Evolutionary conservation across 2,113 vertebrate species (phyloP).

Genomic region (Athene cunicularia): DNA sequence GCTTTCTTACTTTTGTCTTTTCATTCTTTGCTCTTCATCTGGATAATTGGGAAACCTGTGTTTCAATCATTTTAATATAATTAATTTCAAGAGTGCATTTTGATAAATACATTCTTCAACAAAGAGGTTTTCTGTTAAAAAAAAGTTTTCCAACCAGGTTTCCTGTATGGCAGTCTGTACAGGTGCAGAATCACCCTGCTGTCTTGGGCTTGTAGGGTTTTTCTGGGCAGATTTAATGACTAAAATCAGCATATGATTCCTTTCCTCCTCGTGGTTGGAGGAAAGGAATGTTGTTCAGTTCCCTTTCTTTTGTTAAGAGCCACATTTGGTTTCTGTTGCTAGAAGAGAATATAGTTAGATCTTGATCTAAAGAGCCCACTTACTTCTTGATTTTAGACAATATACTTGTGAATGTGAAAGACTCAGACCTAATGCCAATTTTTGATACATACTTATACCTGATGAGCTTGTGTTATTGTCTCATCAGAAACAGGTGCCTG

Average conservation of each 20-base stretch:
- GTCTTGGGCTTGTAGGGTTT: not conserved
- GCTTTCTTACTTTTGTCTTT: not conserved
- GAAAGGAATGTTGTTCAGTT: not conserved
- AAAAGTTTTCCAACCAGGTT: not conserved
- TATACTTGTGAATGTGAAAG: not conserved
- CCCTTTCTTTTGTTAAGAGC: not conserved
- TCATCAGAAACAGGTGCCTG: not conserved
- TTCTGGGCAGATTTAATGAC: not conserved
- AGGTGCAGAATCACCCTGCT: not conserved
- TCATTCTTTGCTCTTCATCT: not conserved
- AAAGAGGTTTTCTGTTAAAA: not conserved
- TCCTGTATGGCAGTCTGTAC: not conserved
- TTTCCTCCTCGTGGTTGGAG: not conserved
- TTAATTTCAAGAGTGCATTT: not conserved
- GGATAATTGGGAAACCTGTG: not conserved
- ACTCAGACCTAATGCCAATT: not conserved
- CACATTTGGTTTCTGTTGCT: not conserved
- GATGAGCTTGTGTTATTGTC: not conserved
- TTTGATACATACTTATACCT: not conserved
- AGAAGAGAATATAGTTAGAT: not conserved
- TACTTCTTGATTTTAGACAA: not conserved
- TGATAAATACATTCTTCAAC: not conserved
- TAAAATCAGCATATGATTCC: not conserved
- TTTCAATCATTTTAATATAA: not conserved
- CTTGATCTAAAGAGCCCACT: not conserved